Conservation (phyloP, 2,113 vertebrate species). For the Microcebus ravelobensis region DNA sequence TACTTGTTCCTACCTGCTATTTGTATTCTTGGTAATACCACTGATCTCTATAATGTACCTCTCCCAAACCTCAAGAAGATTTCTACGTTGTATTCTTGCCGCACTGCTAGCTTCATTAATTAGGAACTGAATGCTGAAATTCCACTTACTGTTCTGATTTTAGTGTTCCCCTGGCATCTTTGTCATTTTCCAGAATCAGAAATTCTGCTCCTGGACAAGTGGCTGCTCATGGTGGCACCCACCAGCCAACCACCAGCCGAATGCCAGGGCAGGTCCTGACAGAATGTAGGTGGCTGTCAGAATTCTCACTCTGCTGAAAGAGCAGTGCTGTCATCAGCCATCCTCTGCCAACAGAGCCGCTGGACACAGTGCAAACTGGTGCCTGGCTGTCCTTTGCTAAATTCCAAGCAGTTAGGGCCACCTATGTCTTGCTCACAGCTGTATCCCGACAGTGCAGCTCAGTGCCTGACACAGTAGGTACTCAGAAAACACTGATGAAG, state of each 20-base stretch:
- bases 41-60: background rate
- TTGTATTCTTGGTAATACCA: conserved; percentile 75
- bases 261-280: background rate
- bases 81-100: background rate
- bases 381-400: background rate
- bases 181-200: conserved; percentile 19
- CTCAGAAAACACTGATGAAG: background rate
- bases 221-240: background rate
- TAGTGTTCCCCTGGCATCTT: background rate
- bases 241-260: background rate
- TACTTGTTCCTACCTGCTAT: conserved; percentile 76
- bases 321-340: no score
- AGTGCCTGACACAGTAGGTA: background rate
- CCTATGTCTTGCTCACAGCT: background rate
- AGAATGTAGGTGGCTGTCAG: background rate
- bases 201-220: background rate
- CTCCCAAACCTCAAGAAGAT: background rate
- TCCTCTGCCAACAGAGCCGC: background rate
- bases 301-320: background rate
- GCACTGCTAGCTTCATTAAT: background rate
- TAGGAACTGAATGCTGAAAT: background rate
- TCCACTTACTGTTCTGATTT: background rate
- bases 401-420: background rate
- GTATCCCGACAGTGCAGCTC: background rate
- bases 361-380: background rate